Base-by-base conservation (phyloP, 2,888 invertebrate species). In the Cosmorhoe ocellata region DNA sequence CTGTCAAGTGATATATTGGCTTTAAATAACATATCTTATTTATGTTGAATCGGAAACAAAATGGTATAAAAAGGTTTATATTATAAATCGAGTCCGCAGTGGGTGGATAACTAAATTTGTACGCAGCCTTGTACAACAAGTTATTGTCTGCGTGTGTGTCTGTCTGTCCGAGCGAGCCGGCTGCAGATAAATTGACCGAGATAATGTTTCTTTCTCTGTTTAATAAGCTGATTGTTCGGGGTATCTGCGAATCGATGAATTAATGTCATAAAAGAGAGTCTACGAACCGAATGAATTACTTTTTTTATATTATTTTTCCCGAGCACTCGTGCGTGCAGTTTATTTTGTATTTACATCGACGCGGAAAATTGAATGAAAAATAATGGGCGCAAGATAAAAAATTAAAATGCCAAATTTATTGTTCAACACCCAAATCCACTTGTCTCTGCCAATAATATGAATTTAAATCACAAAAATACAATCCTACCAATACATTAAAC, bases 21-120 rank as follows among this genome's bases (percentile, higher is more conserved):
- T 85, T 87, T 86, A 89, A 90, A 89, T 89, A 90, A 90, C 90
- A 90, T 90, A 89, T 91, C 90, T 91, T 90, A 91, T 91, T 91
- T 90, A 90, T 90, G 90, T 89, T 86, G 89, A 86, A 89, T 90
- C 84, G 79, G 81, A 85, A 88, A 88, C 83, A 87, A 89, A 90
- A 87, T 80, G 64, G 84, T 80, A 87, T 79, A 87, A 90, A 90
- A 82, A 71, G 69, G 68, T 74, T 79, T 84, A 70, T 60, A 84
- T 83, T 84, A 84, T 86, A 86, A 87, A 88, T 85, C 79, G 81
- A 61, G 70, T 63, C 61, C 57, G 48, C 74, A 79, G 87, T 86
- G 86, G 87, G 88, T 72, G 87, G 84, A 87, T 82, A 81, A 85
- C 84, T 86, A 83, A 88, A 88, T 88, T 87, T 87, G 87, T 88